phyloP scores from a whole-genome alignment of 2,888 invertebrate species.

The Plebejus melissa region DNA sequence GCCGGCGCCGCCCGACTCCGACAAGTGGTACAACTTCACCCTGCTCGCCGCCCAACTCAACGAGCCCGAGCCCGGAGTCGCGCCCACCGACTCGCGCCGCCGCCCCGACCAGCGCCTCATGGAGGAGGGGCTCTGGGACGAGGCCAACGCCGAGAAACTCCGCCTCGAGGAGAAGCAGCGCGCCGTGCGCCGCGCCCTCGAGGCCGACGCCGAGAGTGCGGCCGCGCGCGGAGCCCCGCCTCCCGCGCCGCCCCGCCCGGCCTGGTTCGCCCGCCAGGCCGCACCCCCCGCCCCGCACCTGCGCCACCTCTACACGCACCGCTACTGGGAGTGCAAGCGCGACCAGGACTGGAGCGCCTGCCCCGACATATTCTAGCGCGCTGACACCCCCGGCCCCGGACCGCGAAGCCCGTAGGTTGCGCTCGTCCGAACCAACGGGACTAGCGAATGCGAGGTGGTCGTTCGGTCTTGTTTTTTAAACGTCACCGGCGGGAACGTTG shows the following conservation, averaged over 20 bases:
- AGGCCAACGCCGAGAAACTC: conserved; percentile 90
- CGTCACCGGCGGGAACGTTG: neutral
- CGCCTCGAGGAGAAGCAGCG: conserved; percentile 98
- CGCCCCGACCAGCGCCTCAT: conserved; percentile 98
- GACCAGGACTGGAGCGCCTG: conserved; percentile 93
- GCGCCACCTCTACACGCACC: conserved; percentile 88
- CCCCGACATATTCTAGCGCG: conserved; percentile 90
- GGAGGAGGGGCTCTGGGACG: conserved; percentile 96
- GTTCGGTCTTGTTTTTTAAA: conserved; percentile 2
- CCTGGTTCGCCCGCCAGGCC: conserved; percentile 93
- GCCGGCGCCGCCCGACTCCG: conserved; percentile 83
- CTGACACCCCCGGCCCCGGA: conserved; percentile 20
- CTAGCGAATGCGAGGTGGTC: neutral
- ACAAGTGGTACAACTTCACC: conserved; percentile 95
- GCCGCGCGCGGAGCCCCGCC: conserved; percentile 81
- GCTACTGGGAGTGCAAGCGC: conserved; percentile 96
- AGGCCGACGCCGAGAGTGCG: conserved; percentile 87
- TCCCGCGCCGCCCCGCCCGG: conserved; percentile 80
- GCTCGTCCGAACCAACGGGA: neutral
- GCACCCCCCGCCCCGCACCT: conserved; percentile 76
- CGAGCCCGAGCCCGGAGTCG: conserved; percentile 94
- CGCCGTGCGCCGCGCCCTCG: conserved; percentile 85
- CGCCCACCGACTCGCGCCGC: conserved; percentile 95
- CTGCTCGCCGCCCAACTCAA: conserved; percentile 97
- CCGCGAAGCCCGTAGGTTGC: neutral